phyloP scores from a whole-genome alignment of 2,888 invertebrate genomes.

The Fragum sueziense region DNA sequence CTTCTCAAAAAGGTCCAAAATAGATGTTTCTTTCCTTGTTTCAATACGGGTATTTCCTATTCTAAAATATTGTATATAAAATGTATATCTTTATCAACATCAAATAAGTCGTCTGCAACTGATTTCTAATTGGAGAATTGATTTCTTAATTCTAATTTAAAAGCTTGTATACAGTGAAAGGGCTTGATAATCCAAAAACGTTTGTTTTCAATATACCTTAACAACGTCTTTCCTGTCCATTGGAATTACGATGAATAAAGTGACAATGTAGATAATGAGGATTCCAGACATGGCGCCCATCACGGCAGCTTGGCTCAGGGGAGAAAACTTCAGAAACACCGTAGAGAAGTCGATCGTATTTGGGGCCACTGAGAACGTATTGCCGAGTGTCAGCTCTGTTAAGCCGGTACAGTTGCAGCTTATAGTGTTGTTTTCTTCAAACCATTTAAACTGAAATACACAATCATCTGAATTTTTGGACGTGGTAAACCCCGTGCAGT shows the following conservation, averaged over 20 bases:
- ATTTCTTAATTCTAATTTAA: no score
- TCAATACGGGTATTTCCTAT: no score
- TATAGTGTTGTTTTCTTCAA: constrained; percentile 63
- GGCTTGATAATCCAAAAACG: no score
- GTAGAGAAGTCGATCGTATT: constrained; percentile 79
- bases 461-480: no score
- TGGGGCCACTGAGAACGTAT: constrained; percentile 77
- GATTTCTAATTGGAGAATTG: no score
- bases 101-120: no score
- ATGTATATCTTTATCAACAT: no score
- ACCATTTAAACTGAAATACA: constrained; percentile 50
- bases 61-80: no score
- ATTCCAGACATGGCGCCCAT: constrained; percentile 78
- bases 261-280: constrained; percentile 66
- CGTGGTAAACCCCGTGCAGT: no score
- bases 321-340: constrained; percentile 78
- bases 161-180: no score
- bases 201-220: no score
- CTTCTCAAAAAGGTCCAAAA: background rate
- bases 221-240: constrained; percentile 75
- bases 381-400: constrained; percentile 73
- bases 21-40: background rate
- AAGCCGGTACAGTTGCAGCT: constrained; percentile 71
- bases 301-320: constrained; percentile 78
- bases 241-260: constrained; percentile 73